Evolutionary conservation across 1,140 invertebrate genomes (phyloP).

Genomic region (Drosophila pandora): DNA sequence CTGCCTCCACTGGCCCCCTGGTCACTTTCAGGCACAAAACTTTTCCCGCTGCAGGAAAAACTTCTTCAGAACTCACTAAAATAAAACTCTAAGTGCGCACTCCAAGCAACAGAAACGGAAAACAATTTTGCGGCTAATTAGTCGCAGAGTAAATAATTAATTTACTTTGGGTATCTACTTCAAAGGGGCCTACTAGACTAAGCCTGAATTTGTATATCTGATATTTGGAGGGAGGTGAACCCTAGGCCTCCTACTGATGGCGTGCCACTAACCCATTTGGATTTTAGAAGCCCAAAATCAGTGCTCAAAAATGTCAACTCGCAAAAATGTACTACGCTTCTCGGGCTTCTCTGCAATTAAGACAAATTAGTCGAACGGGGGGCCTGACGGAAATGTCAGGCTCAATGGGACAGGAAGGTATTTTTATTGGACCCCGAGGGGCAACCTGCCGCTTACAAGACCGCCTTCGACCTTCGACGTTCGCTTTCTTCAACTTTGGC

Average conservation of each 20-base stretch:
- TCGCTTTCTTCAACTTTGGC: slow-evolving; percentile 14
- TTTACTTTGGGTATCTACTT: slow-evolving; percentile 45
- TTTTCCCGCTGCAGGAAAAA: slow-evolving; percentile 34
- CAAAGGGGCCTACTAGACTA: neutral
- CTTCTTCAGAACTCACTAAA: slow-evolving; percentile 1
- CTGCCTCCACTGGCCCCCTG: neutral
- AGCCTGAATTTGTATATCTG: slow-evolving; percentile 27
- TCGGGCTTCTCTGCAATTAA: slow-evolving; percentile 54
- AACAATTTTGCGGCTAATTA: slow-evolving; percentile 73
- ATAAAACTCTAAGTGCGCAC: slow-evolving; percentile 47
- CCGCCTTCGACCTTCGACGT: slow-evolving; percentile 59
- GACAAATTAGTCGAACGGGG: slow-evolving; percentile 63
- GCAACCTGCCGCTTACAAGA: slow-evolving; percentile 36
- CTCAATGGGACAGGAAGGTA: slow-evolving; percentile 21
- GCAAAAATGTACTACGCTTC: slow-evolving; percentile 18
- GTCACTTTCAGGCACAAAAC: slow-evolving; percentile 39
- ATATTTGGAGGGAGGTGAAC: neutral
- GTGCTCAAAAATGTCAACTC: slow-evolving; percentile 69
- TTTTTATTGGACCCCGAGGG: neutral
- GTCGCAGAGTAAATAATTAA: slow-evolving; percentile 67
- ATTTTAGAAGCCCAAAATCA: slow-evolving; percentile 42
- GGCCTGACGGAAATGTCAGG: slow-evolving; percentile 62
- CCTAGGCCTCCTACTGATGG: slow-evolving; percentile 15
- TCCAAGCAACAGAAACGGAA: slow-evolving; percentile 29
- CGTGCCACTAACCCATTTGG: slow-evolving; percentile 62